Evolutionary conservation across 2,888 invertebrate species (phyloP).

Genomic region (Tipula confusa): DNA sequence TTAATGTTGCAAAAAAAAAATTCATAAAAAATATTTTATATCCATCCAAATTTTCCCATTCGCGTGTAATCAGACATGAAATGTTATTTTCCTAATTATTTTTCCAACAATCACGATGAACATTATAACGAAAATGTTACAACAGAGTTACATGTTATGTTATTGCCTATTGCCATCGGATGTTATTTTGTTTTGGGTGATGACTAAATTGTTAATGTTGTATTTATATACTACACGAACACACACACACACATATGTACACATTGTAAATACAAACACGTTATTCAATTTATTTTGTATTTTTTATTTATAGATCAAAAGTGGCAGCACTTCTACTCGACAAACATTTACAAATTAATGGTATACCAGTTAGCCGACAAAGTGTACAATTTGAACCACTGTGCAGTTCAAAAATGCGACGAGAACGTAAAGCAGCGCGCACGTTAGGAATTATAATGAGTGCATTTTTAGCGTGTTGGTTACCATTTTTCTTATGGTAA

Average conservation of each 20-base stretch:
- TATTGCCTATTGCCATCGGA: neutral
- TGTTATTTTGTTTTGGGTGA: neutral
- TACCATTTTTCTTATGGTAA: slow-evolving; percentile 92
- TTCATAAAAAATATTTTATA: neutral
- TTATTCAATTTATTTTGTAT: neutral
- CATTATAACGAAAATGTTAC: neutral
- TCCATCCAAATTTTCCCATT: neutral
- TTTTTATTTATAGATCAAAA: slow-evolving; percentile 65
- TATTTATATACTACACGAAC: no score
- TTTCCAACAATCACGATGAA: neutral
- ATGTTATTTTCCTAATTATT: neutral
- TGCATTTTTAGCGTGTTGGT: slow-evolving; percentile 90
- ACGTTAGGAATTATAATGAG: slow-evolving; percentile 96
- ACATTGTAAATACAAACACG: no score
- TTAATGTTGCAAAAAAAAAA: no score
- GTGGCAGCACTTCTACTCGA: slow-evolving; percentile 81
- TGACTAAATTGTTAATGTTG: neutral
- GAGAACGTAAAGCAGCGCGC: slow-evolving; percentile 85
- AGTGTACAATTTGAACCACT: slow-evolving; percentile 68
- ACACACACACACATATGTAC: neutral
- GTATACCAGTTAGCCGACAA: slow-evolving; percentile 68
- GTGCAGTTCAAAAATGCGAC: slow-evolving; percentile 80
- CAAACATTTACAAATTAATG: slow-evolving; percentile 86
- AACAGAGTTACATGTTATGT: neutral
- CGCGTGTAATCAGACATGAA: neutral